Percentiles rank a stretch among this genome's conserved stretches.
phyloP scores from a whole-genome alignment of 92 coral and sea anemone species.

The Isaurus tuberculatus region DNA sequence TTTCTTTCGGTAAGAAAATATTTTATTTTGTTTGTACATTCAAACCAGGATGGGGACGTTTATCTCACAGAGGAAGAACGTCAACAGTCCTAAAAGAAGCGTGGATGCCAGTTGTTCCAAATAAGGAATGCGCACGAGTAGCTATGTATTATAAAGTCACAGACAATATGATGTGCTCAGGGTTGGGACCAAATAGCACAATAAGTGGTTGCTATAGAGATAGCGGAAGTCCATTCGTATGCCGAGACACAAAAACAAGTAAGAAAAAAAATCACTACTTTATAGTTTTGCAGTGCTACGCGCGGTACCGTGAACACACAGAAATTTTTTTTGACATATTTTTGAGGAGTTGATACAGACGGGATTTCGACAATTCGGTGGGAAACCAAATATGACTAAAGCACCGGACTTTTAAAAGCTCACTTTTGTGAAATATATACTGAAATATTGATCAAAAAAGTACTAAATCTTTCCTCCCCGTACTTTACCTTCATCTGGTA shows the following conservation, averaged over 20 bases:
- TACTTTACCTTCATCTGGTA: no score
- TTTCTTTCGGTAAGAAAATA: background rate
- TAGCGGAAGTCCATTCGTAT: slow-evolving; percentile 28
- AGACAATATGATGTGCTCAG: slow-evolving; percentile 27
- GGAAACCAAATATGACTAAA: no score
- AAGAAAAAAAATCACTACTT: no score
- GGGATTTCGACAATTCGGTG: no score
- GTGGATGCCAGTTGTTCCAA: slow-evolving; percentile 14
- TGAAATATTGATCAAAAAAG: no score
- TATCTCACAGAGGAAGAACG: background rate
- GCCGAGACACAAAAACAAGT: slow-evolving; percentile 25
- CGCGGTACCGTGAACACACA: no score
- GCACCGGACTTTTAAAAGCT: no score
- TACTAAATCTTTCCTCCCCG: no score
- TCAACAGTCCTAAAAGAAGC: slow-evolving; percentile 5
- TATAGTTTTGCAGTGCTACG: no score
- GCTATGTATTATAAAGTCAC: background rate
- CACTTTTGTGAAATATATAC: no score
- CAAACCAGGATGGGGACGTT: background rate
- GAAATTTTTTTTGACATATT: background rate
- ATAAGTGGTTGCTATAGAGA: slow-evolving; percentile 20
- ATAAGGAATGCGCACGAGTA: background rate
- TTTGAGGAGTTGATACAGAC: no score
- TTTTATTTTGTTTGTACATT: background rate
- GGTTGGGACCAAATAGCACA: slow-evolving; percentile 13